phyloP scores from a whole-genome alignment of 1,140 invertebrate species.

The Solenopsis invicta region DNA sequence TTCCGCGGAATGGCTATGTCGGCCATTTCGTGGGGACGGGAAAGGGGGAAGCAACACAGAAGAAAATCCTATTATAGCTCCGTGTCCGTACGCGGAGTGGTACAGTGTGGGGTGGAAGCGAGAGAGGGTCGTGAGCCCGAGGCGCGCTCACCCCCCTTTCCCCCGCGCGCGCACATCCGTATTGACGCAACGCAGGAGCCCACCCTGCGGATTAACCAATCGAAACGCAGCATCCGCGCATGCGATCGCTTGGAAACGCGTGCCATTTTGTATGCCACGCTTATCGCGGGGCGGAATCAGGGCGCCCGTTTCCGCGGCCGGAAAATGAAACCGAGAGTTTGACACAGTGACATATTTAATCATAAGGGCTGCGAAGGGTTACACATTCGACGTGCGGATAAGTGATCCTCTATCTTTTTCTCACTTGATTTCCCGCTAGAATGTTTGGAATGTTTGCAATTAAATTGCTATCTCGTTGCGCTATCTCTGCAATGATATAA shows the following conservation, averaged over 20 bases:
- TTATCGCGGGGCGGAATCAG: constrained; percentile 61
- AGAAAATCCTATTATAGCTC: constrained; percentile 75
- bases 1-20: constrained; percentile 71
- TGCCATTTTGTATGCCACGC: constrained; percentile 79
- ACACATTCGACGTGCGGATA: neutral
- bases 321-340: constrained; percentile 61
- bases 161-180: constrained; percentile 68
- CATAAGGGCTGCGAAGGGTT: constrained; percentile 2
- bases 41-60: constrained; percentile 20
- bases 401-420: neutral
- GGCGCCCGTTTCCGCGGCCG: constrained; percentile 45
- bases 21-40: constrained; percentile 68
- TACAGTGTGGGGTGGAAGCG: constrained; percentile 66
- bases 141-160: constrained; percentile 49
- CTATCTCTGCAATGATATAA: neutral
- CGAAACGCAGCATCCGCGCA: constrained; percentile 85
- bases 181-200: constrained; percentile 82
- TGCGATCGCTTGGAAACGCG: constrained; percentile 79
- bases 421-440: neutral
- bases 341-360: constrained; percentile 59
- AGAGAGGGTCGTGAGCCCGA: constrained; percentile 48
- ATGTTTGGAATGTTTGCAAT: neutral
- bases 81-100: constrained; percentile 63
- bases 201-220: constrained; percentile 82
- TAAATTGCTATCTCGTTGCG: too few relatives aligned